Evolutionary conservation across 1,140 invertebrate genomes (phyloP).

Genomic region (Chironomus striatipennis): DNA sequence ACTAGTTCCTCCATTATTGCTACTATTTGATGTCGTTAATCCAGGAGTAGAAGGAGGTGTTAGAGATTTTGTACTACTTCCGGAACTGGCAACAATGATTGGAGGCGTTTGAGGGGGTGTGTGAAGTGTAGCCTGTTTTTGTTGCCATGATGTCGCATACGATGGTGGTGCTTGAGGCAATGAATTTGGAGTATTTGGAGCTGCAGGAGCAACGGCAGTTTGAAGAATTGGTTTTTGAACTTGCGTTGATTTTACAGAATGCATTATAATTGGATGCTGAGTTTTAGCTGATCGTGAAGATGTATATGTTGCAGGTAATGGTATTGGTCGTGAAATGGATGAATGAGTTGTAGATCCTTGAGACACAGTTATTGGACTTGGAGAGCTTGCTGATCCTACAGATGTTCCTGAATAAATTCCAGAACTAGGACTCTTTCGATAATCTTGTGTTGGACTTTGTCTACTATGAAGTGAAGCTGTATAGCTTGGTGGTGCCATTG

Average conservation of each 20-base stretch:
- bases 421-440: slow-evolving; percentile 58
- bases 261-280: slow-evolving; percentile 91
- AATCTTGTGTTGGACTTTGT: slow-evolving; percentile 73
- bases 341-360: slow-evolving; percentile 39
- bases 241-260: slow-evolving; percentile 89
- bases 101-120: slow-evolving; percentile 34
- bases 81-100: slow-evolving; percentile 26
- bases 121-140: slow-evolving; percentile 42
- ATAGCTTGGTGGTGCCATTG: slow-evolving; percentile 73
- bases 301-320: slow-evolving; percentile 60
- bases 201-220: slow-evolving; percentile 82
- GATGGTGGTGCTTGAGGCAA: slow-evolving; percentile 60
- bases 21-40: slow-evolving; percentile 33
- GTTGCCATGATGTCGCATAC: slow-evolving; percentile 70
- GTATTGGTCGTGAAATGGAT: slow-evolving; percentile 54
- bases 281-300: slow-evolving; percentile 66
- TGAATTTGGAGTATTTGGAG: slow-evolving; percentile 45
- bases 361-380: slow-evolving; percentile 64
- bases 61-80: slow-evolving; percentile 46
- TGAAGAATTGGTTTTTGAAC: slow-evolving; percentile 89
- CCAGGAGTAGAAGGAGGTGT: slow-evolving; percentile 48
- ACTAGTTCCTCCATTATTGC: slow-evolving; percentile 29
- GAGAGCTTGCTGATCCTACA: slow-evolving; percentile 52
- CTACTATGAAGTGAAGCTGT: slow-evolving; percentile 75
- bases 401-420: slow-evolving; percentile 74